These are phyloP conservation scores for honey bee (Apis mellifera) DNA, from an alignment of 1,140 invertebrate genomes.

Conservation along the genomic window DNA sequence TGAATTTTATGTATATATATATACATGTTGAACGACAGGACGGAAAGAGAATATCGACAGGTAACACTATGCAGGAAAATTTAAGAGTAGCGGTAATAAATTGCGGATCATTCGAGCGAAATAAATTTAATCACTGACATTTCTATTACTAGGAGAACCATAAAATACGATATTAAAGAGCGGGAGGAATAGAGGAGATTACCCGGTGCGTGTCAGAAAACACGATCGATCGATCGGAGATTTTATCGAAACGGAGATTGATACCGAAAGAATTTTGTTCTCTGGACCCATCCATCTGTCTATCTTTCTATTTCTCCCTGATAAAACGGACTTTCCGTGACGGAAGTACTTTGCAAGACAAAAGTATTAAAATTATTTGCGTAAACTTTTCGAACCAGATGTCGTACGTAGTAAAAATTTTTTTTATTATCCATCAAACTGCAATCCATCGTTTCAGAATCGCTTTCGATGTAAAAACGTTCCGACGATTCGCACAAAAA, in stretches of 20 bases:
- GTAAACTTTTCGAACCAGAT: too few relatives aligned
- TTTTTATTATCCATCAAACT: too few relatives aligned
- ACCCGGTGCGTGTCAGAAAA: background rate
- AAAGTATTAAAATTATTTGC: conserved; percentile 12
- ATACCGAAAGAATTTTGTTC: conserved; percentile 35
- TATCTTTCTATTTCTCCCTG: conserved; percentile 28
- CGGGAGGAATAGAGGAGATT: background rate
- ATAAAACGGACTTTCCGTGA: background rate
- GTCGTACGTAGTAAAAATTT: too few relatives aligned
- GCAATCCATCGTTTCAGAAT: too few relatives aligned
- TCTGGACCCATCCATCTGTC: conserved; percentile 3
- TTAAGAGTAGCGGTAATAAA: conserved; percentile 23
- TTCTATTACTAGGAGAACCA: conserved; percentile 30
- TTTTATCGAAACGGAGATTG: conserved; percentile 30
- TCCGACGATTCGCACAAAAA: too few relatives aligned
- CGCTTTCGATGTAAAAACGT: too few relatives aligned
- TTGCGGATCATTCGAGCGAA: conserved; percentile 32
- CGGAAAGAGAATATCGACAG: conserved; percentile 18
- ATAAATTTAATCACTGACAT: conserved; percentile 45
- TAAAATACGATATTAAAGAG: conserved; percentile 33
- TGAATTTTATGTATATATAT: background rate
- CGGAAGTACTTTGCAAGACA: background rate
- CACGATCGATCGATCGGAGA: conserved; percentile 32
- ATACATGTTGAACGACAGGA: background rate
- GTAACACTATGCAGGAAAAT: conserved; percentile 10